These are phyloP conservation scores for Esox niger DNA, from an alignment of 2,113 vertebrate species.

Conservation along the genomic window DNA sequence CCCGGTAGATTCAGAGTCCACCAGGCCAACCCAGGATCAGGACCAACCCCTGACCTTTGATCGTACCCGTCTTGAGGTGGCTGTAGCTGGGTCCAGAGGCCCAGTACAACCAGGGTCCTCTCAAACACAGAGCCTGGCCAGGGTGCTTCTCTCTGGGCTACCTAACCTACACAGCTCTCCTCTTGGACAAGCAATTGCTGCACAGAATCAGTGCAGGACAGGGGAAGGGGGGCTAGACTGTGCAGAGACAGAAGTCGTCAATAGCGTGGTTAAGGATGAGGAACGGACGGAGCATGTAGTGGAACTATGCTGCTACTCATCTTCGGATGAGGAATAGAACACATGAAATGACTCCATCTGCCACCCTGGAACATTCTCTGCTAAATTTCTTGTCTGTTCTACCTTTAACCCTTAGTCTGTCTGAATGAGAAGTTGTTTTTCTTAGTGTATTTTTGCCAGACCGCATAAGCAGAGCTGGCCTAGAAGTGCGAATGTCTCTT, in stretches of 20 bases:
- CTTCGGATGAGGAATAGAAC: constrained; percentile 70
- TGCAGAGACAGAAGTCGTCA: constrained; percentile 4
- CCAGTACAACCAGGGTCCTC: constrained; percentile 21
- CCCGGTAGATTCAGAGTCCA: constrained; percentile 20
- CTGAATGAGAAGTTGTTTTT: no score
- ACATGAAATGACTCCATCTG: constrained; percentile 13
- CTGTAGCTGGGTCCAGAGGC: constrained; percentile 58
- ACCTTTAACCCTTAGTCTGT: no score
- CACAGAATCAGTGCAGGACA: background rate
- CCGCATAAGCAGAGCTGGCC: no score
- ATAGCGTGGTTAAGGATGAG: background rate
- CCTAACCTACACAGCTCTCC: constrained; percentile 63
- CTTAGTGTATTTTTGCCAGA: no score
- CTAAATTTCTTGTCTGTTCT: no score
- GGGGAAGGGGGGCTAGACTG: background rate
- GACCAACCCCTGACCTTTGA: constrained; percentile 74
- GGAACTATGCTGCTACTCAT: constrained; percentile 73
- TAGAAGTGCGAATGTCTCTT: no score
- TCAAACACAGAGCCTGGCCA: constrained; percentile 51
- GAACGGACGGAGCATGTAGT: constrained; percentile 51
- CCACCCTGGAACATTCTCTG: no score
- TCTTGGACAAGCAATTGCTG: constrained; percentile 1
- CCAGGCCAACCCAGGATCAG: constrained; percentile 55
- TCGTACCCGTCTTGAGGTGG: constrained; percentile 57
- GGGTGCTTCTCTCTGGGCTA: constrained; percentile 60